These are phyloP conservation scores for Catajapyx aquilonaris DNA, from an alignment of 1,140 invertebrate genomes.

Conservation along the genomic window DNA sequence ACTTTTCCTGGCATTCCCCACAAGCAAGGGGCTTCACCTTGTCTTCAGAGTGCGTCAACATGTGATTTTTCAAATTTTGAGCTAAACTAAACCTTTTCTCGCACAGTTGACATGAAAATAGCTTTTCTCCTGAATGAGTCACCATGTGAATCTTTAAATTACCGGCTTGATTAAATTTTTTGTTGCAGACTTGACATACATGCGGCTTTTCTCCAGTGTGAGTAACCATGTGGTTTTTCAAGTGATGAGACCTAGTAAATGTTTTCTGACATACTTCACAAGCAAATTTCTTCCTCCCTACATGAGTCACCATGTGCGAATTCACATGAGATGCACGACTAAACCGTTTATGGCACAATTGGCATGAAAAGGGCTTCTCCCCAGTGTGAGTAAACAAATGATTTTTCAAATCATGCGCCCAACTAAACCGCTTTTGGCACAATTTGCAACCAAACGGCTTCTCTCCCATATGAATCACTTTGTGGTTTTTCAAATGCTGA, in stretches of 20 bases:
- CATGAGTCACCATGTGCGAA: slow-evolving; percentile 2
- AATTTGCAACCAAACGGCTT: slow-evolving; percentile 5
- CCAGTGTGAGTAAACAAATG: slow-evolving; percentile 5
- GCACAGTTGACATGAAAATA: slow-evolving; percentile 4
- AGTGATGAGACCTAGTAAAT: slow-evolving; percentile 2
- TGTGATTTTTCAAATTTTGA: too few species aligned
- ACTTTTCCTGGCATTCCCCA: too few species aligned
- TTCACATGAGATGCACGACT: background rate
- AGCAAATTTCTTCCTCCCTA: slow-evolving; percentile 5
- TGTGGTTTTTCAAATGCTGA: too few species aligned
- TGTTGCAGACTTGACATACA: background rate
- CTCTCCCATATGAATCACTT: too few species aligned
- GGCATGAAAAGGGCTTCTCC: slow-evolving; percentile 7
- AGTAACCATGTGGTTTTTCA: background rate
- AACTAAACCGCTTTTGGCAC: slow-evolving; percentile 5
- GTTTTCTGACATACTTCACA: slow-evolving; percentile 1
- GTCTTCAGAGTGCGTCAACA: too few species aligned
- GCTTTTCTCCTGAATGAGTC: slow-evolving; percentile 4
- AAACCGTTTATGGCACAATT: slow-evolving; percentile 6
- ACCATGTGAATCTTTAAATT: background rate
- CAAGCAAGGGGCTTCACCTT: too few species aligned
- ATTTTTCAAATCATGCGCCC: background rate
- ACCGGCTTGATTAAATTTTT: background rate
- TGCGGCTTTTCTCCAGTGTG: slow-evolving; percentile 2
- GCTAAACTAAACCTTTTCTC: slow-evolving; percentile 7